Percentiles rank a stretch among this genome's conserved stretches.
phyloP scores from a whole-genome alignment of 2,113 vertebrate species.

The Sitta europaea region DNA sequence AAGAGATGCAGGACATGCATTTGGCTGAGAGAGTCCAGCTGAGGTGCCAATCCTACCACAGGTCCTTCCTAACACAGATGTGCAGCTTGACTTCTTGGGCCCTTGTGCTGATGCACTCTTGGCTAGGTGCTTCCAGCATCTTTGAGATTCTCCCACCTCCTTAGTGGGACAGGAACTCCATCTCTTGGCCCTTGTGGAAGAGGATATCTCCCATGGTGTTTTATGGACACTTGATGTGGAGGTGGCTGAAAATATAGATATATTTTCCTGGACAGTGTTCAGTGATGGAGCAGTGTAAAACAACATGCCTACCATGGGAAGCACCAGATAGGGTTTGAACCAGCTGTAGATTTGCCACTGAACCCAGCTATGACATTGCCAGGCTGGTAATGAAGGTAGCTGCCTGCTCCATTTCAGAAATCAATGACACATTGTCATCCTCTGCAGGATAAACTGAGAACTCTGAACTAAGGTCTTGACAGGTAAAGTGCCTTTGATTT shows the following conservation, averaged over 20 bases:
- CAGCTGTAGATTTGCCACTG: background rate
- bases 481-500: slow-evolving; percentile 54
- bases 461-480: slow-evolving; percentile 22
- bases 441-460: slow-evolving; percentile 3
- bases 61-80: background rate
- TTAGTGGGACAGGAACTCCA: background rate
- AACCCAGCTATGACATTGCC: background rate
- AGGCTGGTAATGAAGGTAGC: background rate
- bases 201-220: background rate
- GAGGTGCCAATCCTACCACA: background rate
- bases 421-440: slow-evolving; percentile 11
- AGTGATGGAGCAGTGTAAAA: background rate
- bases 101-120: background rate
- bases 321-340: background rate
- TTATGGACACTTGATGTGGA: background rate
- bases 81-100: background rate
- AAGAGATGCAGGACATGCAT: background rate
- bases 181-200: background rate
- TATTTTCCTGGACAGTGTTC: background rate
- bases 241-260: background rate
- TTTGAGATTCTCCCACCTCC: background rate
- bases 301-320: fast-evolving
- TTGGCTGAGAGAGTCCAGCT: background rate
- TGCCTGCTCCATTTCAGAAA: background rate
- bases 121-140: background rate